These are phyloP conservation scores for Chelon auratus DNA, from an alignment of 2,797 vertebrate genomes.

Conservation along the genomic window DNA sequence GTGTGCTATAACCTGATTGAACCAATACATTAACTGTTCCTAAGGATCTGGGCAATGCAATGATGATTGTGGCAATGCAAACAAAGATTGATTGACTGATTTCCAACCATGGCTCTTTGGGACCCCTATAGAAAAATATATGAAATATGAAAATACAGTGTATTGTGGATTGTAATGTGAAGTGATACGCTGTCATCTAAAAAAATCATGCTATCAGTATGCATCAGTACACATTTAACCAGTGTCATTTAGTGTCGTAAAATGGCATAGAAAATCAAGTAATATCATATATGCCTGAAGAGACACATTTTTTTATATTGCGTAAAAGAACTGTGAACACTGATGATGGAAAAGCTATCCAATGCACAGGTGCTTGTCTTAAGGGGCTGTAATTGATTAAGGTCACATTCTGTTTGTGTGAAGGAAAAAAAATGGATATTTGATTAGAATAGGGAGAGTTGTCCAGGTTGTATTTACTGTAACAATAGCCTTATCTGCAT, in stretches of 20 bases:
- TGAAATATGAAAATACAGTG: not conserved
- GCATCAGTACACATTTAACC: too few relatives aligned
- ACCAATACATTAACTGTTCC: too few relatives aligned
- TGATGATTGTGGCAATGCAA: not conserved
- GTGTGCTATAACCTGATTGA: too few relatives aligned
- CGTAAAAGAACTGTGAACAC: not conserved
- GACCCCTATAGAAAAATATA: not conserved
- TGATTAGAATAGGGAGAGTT: conserved; percentile 19
- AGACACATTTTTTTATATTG: too few relatives aligned
- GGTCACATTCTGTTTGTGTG: conserved; percentile 38
- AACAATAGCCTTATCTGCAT: conserved; percentile 53
- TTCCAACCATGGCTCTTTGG: not conserved
- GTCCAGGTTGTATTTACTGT: conserved; percentile 64
- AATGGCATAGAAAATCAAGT: too few relatives aligned
- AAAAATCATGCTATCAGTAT: too few relatives aligned
- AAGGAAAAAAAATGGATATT: conserved; percentile 23
- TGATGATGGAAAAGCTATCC: not conserved
- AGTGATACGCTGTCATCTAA: too few relatives aligned
- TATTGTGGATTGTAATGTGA: too few relatives aligned
- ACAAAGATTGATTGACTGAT: not conserved
- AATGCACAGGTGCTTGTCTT: not conserved
- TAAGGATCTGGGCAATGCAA: not conserved
- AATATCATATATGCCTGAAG: too few relatives aligned
- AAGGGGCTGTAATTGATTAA: conserved; percentile 21
- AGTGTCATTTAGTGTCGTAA: too few relatives aligned